These are phyloP conservation scores for Tinea trinotella DNA, from an alignment of 2,888 invertebrate genomes.

Conservation along the genomic window DNA sequence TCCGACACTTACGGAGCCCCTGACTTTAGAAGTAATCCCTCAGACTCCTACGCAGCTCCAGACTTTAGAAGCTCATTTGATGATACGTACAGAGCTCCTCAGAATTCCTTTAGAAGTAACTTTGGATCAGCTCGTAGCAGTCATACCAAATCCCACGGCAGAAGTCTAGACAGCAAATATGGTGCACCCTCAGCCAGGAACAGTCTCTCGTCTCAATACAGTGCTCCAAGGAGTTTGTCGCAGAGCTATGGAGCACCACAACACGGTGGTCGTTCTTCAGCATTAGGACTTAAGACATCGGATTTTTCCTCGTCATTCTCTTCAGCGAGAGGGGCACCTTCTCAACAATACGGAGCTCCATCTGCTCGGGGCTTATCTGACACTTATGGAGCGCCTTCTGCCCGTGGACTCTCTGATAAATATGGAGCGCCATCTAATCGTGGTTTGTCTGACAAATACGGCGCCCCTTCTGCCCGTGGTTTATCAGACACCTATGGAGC, in stretches of 20 bases:
- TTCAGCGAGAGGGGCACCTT: constrained; percentile 15
- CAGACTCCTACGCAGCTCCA: constrained; percentile 25
- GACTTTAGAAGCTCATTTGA: constrained; percentile 20
- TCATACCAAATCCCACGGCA: constrained; percentile 24
- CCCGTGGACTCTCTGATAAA: constrained; percentile 48
- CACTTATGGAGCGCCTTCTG: too few relatives aligned
- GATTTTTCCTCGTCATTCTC: not conserved
- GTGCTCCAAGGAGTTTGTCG: constrained; percentile 27
- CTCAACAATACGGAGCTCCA: constrained; percentile 25
- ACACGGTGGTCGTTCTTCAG: not conserved
- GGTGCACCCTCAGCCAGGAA: constrained; percentile 32
- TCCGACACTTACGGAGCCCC: constrained; percentile 36
- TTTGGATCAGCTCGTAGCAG: constrained; percentile 27
- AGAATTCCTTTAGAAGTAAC: not conserved
- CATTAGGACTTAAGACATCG: not conserved
- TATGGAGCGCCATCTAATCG: constrained; percentile 35
- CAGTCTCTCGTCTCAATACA: constrained; percentile 31
- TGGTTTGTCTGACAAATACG: constrained; percentile 5
- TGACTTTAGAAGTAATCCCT: constrained; percentile 20
- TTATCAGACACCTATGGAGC: constrained; percentile 58
- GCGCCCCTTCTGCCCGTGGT: too few relatives aligned
- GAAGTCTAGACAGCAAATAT: constrained; percentile 34
- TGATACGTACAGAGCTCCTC: not conserved
- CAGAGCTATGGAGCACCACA: not conserved
- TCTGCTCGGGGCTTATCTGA: constrained; percentile 21